Percentiles rank a stretch among this genome's conserved stretches.
These are phyloP conservation scores for Schizopygopsis pylzovi DNA, from an alignment of 2,797 vertebrate species.

Conservation along the genomic window DNA sequence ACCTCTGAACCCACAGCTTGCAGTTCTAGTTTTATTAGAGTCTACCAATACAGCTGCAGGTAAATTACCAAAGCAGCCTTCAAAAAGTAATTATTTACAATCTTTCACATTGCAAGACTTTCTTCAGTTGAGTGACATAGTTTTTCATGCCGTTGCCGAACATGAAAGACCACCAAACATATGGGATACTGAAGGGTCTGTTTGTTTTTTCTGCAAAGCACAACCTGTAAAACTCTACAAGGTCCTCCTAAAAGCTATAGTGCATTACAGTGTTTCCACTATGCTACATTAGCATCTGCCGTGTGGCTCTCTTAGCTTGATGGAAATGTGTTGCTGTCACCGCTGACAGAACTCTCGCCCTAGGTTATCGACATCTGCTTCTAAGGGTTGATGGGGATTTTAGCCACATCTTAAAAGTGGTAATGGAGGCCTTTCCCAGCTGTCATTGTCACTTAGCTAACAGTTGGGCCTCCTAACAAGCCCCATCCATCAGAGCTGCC, in stretches of 20 bases:
- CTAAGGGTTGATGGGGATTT: conserved; percentile 77
- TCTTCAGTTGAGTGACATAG: not conserved
- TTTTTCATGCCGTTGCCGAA: not conserved
- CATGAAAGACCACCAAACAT: not conserved
- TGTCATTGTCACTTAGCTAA: conserved; percentile 82
- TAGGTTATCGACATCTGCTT: conserved; percentile 54
- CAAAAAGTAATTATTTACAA: conserved; percentile 15
- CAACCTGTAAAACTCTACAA: not conserved
- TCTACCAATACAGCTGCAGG: not conserved
- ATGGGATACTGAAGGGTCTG: not conserved
- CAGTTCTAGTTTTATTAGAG: not conserved
- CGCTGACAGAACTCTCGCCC: conserved; percentile 32
- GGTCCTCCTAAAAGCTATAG: conserved; percentile 3
- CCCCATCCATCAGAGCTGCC: conserved; percentile 80
- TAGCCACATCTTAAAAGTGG: conserved; percentile 77
- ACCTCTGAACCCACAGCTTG: conserved; percentile 25
- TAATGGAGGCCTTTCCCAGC: conserved; percentile 80
- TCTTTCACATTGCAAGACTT: not conserved
- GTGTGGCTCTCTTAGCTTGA: conserved; percentile 45
- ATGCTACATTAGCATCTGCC: conserved; percentile 72
- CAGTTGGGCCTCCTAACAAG: conserved; percentile 77
- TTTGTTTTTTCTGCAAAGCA: not conserved
- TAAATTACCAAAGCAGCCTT: conserved; percentile 10
- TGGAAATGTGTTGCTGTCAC: conserved; percentile 37
- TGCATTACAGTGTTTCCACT: conserved; percentile 64